Percentiles rank a stretch among this genome's conserved stretches.
Conservation (phyloP, 2,113 vertebrate species). For the Rhipidura dahli region DNA sequence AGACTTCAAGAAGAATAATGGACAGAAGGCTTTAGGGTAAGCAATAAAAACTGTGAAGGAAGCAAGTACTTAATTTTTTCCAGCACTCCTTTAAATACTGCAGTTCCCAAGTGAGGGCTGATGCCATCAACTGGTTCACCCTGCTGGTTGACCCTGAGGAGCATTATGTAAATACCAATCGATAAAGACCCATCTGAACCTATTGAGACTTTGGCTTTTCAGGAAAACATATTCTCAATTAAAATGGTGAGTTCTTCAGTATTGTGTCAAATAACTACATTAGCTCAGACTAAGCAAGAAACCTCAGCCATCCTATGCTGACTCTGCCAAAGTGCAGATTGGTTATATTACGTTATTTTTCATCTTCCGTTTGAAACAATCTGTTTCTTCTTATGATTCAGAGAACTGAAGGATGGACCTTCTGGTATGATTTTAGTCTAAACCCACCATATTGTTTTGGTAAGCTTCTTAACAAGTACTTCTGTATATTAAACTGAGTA, state of each 20-base stretch:
- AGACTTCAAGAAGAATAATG: background rate
- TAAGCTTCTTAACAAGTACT: conserved; percentile 20
- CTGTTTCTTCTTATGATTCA: conserved; percentile 22
- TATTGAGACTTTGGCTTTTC: background rate
- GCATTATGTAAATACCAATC: background rate
- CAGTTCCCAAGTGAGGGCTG: background rate
- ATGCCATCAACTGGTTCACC: background rate
- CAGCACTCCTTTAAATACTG: background rate
- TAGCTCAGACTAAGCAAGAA: background rate
- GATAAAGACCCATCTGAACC: background rate
- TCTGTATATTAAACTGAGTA: background rate
- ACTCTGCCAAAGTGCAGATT: background rate
- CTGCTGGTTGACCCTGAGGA: background rate
- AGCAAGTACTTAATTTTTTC: background rate
- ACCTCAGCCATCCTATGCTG: background rate
- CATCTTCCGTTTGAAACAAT: background rate
- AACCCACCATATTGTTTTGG: background rate
- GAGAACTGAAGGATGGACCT: background rate
- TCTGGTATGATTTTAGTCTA: background rate
- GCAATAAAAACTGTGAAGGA: background rate
- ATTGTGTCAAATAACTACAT: background rate
- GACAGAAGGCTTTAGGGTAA: background rate
- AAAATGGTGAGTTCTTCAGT: background rate
- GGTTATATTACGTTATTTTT: background rate
- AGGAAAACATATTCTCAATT: background rate